Percentiles rank a stretch among this genome's conserved stretches.
Evolutionary conservation across 1,140 invertebrate species (phyloP).

Genomic region (Cydia amplana): DNA sequence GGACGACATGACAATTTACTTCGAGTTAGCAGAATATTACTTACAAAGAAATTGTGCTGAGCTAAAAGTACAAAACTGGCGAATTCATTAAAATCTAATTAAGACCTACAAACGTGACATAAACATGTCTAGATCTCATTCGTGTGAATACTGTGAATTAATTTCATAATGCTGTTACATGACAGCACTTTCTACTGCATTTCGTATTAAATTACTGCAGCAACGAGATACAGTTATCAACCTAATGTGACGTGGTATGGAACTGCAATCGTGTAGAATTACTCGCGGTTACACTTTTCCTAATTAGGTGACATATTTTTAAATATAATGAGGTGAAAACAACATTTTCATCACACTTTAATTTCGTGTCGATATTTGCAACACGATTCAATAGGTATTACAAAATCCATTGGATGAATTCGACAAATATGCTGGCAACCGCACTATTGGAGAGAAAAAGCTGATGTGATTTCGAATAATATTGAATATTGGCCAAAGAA

Average conservation of each 20-base stretch:
- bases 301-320: too few species aligned
- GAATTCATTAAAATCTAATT: constrained; percentile 4
- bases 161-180: constrained; percentile 9
- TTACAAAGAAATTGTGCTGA: neutral
- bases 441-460: too few species aligned
- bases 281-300: too few species aligned
- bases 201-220: constrained; percentile 18
- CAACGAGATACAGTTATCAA: constrained; percentile 26
- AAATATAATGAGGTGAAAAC: neutral
- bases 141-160: neutral
- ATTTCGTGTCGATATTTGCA: too few species aligned
- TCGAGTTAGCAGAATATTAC: neutral
- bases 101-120: neutral
- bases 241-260: constrained; percentile 7
- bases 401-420: too few species aligned
- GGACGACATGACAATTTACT: too few species aligned
- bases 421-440: too few species aligned
- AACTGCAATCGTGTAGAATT: neutral
- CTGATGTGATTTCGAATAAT: neutral
- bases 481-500: neutral
- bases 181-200: constrained; percentile 23
- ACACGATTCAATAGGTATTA: too few species aligned
- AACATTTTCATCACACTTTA: too few species aligned
- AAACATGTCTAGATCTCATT: constrained; percentile 5
- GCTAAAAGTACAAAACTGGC: neutral